Evolutionary conservation across 2,797 vertebrate genomes (phyloP), one percentile per base, ranked within the genome.

Genomic region (Eremophila alpestris): DNA sequence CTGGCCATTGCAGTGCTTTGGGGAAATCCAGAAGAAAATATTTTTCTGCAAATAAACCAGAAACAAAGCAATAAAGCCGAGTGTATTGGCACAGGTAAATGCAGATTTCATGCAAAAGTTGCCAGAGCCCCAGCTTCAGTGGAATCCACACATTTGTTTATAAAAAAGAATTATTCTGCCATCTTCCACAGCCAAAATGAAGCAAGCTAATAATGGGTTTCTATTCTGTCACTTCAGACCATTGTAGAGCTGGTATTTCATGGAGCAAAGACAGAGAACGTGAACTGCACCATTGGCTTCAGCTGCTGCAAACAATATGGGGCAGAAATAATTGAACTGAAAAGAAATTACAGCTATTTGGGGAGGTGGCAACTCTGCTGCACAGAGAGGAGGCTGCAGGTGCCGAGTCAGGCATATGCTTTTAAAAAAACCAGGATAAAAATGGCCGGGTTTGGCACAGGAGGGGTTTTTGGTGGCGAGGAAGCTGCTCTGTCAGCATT

Each of bases 131-230:
- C 78, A 70, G 89, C 83, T 90, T 95, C 95, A 52, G 77, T 89
- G 92, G 79, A 90, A 90, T 80, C 70, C 89, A 89, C 75, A 69
- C 85, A 63, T 95, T 97, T 93, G 90, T 96, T 97, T 96, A 92
- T 95, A 41, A 96, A 96, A 94, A 94, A 97, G 56, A 90, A 96
- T 91, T 82, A 86, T 90, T 96, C 93, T 96, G 93, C 97, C 92
- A 46, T 89, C 96, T 95, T 95, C 91, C 90, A 75, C 86, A 90
- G 97, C 94, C 82, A 4, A 71, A 96, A 95, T 51, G 94, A 95
- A 95, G 91, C 56, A 46, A 96, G 74, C 92, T 92, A 80, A 96
- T 94, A 94, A 91, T 93, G 89, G 93, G 80, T 85, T 91, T 78
- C 84, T 96, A 51, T 89, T 92, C 34, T 87, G 93, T 85, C 87